Base-by-base conservation (phyloP, 1,140 invertebrate species). In the Pachypeltis micranthus region DNA sequence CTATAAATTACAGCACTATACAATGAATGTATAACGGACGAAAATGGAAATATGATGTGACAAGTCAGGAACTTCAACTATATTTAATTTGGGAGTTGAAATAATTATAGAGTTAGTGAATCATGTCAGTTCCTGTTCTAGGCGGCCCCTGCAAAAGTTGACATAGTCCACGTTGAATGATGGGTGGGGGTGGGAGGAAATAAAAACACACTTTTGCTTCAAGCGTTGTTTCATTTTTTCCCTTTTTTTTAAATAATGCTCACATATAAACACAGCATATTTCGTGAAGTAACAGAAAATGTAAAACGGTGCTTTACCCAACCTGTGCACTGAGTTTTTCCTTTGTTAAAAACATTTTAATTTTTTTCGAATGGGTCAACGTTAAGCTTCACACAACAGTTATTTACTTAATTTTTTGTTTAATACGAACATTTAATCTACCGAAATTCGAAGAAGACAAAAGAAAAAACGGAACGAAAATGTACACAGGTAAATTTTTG, bases 341-440 rank as follows among this genome's bases (percentile, higher is more conserved):
- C 47, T 51, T 51, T 51, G 12, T 10, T 10, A 21, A 14, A 10
- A 21, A 51, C 12, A 21, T 21, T 51, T 39, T 39, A 10, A 10
- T 39, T 39, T 39, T 39, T 39, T 39, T 39, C 34, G 34, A 39
- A 39, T 7, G n/a, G n/a, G 7, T 51, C 47, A 51, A 51, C 47
- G 23, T 51, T 51, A 51, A 51, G 47, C 47, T 51, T 51, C 47
- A 51, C 47, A 51, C 47, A 51, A 51, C 47, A 51, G 21, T 51
- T 51, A 51, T 51, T 51, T 16, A 51, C 23, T n/a, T n/a, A n/a
- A n/a, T n/a, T n/a, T n/a, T n/a, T n/a, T n/a, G n/a, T n/a, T n/a
- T n/a, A n/a, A n/a, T n/a, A n/a, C n/a, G n/a, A 51, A 51, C 47
- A 51, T 51, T 51, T 51, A 51, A 51, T n/a, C 47, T 51, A 51